Base-by-base conservation (phyloP, 2,888 invertebrate species). In the Drosophila buzzatii region DNA sequence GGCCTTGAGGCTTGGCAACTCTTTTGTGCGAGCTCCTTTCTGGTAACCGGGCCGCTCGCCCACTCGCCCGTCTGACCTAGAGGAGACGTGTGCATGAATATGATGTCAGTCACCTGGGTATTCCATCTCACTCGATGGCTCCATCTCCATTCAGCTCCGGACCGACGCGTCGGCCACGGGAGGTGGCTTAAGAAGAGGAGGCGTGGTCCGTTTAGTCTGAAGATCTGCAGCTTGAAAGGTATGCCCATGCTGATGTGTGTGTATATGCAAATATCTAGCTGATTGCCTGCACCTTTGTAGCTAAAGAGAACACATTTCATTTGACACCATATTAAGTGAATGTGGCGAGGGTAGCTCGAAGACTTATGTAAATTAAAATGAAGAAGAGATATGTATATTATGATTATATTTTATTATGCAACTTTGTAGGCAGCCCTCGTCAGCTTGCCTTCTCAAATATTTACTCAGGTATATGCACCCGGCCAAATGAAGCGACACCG, bases 191-290 rank as follows among this genome's bases (percentile, higher is more conserved):
- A 14, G 18, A 0, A 8, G 14, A 20, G 51, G 44, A 45, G 33
- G 27, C 27, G 49, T 37, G 56, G 45, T 4, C 2, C 14, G 27
- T 6, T 18, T 20, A 18, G 37, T 41, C 70, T 52, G 45, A 56
- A 62, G 56, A 62, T 55, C 27, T 27, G 18, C 18, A 14, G 18
- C 3, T 33, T 18, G 31, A 49, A n/a, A n/a, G 16, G 27, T 9
- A 27, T 16, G 47, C 45, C 16, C n/a, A 18, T 23, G 66, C 51
- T 55, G 27, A 61, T 67, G 65, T 61, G 60, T 52, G 49, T 51
- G 64, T 60, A 70, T 82, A 85, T 88, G 89, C 84, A 85, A 85
- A 85, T 89, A 79, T 64, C 73, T 73, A 65, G 73, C 74, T 83
- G 86, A 88, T 84, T 83, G 86, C 89, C 70, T 67, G 63, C 62